Evolutionary conservation across 2,113 vertebrate genomes (phyloP), one percentile per base, ranked within the genome.

Genomic region (Pungitius pungitius): DNA sequence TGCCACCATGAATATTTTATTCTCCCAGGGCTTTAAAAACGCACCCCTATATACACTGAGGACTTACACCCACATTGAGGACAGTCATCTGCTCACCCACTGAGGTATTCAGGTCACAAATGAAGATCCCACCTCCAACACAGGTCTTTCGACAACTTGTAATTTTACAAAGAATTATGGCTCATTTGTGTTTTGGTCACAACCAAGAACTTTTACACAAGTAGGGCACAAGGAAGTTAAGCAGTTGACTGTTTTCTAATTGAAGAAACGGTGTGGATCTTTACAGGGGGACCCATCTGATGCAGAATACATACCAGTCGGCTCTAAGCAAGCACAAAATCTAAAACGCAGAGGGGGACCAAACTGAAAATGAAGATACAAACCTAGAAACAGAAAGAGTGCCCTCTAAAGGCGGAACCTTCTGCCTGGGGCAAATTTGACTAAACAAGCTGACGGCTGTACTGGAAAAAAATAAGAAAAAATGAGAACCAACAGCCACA

Each of bases 1-100:
- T 81, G 80, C 72, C 80, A 80, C 76, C 87, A 92, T 92, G 88
- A 92, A 92, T 92, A 89, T 92, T 92, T 92, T 62, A 91, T 90
- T 83, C 9, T 26, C 61, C 77, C 75, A 68, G 84, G 86, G 85
- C 83, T 78, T 84, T 73, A 85, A 81, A 84, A 88, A 87, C 78
- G 75, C 77, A 65, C 74, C 27, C 85, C 65, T 39, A 56, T 67
- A 64, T 76, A 80, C n/a, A n/a, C 8, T 6, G 74, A 77, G 78
- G 85, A 71, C 83, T 49, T n/a, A 74, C 62, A 75, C 45, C 75
- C 73, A 84, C 73, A 82, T 78, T 87, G 82, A 90, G 88, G 90
- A 65, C 89, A 85, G 75, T 72, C 77, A 89, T 82, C 82, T 66
- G 75, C 75, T 86, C 76, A 86, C 78, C 86, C 84, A 52, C 85